These are phyloP conservation scores for Ia io DNA, from an alignment of 2,113 vertebrate species.

Conservation along the genomic window DNA sequence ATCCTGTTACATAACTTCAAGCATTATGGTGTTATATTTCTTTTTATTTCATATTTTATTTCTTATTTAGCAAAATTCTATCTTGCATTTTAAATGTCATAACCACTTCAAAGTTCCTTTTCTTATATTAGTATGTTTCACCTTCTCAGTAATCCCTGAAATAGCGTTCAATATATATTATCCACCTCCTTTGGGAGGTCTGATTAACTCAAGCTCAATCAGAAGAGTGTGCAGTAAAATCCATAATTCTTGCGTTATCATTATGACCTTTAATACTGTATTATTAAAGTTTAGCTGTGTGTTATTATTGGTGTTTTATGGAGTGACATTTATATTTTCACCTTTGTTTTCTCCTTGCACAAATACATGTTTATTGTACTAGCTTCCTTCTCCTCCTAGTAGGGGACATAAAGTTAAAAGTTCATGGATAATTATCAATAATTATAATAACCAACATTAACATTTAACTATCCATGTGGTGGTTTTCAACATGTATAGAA, in stretches of 20 bases:
- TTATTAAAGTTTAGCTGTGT: background rate
- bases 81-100: background rate
- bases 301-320: background rate
- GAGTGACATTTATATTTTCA: background rate
- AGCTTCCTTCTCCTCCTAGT: background rate
- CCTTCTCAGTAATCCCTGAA: background rate
- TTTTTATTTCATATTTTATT: background rate
- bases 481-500: background rate
- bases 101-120: background rate
- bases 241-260: background rate
- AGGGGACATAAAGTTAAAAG: background rate
- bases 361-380: background rate
- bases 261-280: background rate
- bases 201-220: background rate
- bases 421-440: background rate
- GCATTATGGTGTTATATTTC: background rate
- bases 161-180: background rate
- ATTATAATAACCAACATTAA: background rate
- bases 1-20: background rate
- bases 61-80: background rate
- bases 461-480: background rate
- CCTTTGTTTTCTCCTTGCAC: background rate
- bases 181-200: background rate
- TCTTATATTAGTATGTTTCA: background rate
- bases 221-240: background rate